Percentiles rank a stretch among this genome's conserved stretches.
Evolutionary conservation across 2,113 vertebrate genomes (phyloP).

Genomic region (Halichoeres trimaculatus): DNA sequence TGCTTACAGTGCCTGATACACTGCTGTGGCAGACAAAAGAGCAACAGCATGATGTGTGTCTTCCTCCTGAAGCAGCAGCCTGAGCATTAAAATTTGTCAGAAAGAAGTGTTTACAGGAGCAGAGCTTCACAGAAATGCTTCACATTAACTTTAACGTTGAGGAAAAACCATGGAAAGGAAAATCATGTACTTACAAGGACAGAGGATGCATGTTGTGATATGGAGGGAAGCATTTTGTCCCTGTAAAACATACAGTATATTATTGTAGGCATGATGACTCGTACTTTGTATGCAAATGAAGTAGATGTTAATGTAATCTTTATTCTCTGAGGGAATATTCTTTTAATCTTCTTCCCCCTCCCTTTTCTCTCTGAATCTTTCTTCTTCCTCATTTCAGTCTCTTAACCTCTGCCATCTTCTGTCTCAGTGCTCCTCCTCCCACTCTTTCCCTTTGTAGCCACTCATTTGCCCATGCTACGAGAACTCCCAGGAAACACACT

Average conservation of each 20-base stretch:
- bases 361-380: neutral
- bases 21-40: constrained; percentile 20
- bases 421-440: neutral
- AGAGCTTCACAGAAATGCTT: constrained; percentile 15
- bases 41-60: constrained; percentile 8
- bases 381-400: constrained; percentile 7
- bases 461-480: constrained; percentile 3
- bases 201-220: neutral
- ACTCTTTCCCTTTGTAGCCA: neutral
- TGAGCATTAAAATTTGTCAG: neutral
- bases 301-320: constrained; percentile 12
- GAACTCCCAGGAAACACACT: constrained; percentile 2
- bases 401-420: constrained; percentile 6
- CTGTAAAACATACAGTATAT: neutral
- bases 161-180: neutral
- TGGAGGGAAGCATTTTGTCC: constrained; percentile 6
- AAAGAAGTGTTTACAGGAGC: constrained; percentile 4
- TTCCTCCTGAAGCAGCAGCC: constrained; percentile 13
- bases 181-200: neutral
- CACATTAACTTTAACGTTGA: constrained; percentile 1
- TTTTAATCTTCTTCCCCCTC: neutral
- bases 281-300: constrained; percentile 8
- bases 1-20: neutral
- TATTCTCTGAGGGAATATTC: constrained; percentile 12
- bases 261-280: neutral